Evolutionary conservation across 2,888 invertebrate genomes (phyloP), one percentile per base, ranked within the genome.

Genomic region (Eurytoma californica): DNA sequence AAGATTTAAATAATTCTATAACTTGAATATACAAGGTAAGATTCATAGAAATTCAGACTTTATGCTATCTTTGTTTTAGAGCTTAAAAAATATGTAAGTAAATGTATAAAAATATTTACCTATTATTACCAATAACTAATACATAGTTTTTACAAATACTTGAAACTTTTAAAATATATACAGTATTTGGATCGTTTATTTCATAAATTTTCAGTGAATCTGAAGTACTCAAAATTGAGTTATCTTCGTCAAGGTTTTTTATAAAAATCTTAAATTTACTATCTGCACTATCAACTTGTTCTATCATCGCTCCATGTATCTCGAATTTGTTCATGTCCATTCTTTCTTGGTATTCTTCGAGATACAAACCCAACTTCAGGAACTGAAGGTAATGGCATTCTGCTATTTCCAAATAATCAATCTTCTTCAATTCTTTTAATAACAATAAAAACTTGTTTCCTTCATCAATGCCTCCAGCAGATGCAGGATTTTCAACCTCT

Each of bases 161-260:
- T 20, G 4, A 18, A 5, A 74, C 47, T 55, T 39, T 55, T 14
- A 74, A 55, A 18, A 13, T 16, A 57, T 16, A 57, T 57, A 39
- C 39, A 39, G 39, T 39, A 13, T 57, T 14, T 1, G 24, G 65
- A 57, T 30, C 20, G 18, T 39, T 3, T 4, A 24, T 58, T 16
- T 67, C 55, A 39, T 39, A 39, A 39, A 39, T 28, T 5, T 57
- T 24, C 47, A 39, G 24, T 12, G 14, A 18, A 18, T 51, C 20
- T 4, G 16, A 14, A 3, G 5, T n/a, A 53, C 14, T 28, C 12
- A 57, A 20, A 0, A 49, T 9, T 28, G 67, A 30, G 24, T 58
- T 55, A 65, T 65, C 63, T 61, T 61, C 61, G 7, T 73, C 72
- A 24, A 72, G 47, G 2, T 39, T 28, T 60, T 72, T 24, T 0